These are phyloP conservation scores for Nycticryphes semicollaris DNA, from an alignment of 2,113 vertebrate species.

Conservation along the genomic window DNA sequence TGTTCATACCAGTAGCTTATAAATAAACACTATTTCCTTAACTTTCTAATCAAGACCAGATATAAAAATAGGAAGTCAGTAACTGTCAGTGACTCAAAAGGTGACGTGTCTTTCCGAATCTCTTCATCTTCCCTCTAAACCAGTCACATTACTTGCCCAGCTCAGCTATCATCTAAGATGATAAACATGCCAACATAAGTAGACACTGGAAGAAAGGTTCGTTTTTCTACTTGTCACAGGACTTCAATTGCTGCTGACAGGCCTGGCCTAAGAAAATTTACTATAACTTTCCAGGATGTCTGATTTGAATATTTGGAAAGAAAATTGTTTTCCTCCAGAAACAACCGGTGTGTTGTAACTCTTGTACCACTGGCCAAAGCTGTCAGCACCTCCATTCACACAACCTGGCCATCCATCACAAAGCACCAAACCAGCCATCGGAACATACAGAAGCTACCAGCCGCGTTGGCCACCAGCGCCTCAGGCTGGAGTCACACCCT, in stretches of 20 bases:
- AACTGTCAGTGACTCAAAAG: not conserved
- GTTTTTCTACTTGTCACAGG: not conserved
- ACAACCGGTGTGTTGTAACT: not conserved
- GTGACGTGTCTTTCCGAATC: not conserved
- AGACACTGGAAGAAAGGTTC: not conserved
- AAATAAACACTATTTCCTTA: not conserved
- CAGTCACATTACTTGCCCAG: not conserved
- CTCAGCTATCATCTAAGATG: not conserved
- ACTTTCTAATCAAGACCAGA: not conserved
- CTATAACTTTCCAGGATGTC: not conserved
- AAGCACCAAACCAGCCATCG: not conserved
- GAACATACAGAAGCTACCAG: not conserved
- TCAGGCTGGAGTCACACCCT: not conserved
- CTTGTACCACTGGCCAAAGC: not conserved
- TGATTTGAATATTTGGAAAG: not conserved
- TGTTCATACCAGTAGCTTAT: not conserved
- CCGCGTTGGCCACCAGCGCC: not conserved
- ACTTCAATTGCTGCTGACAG: not conserved
- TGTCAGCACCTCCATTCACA: not conserved
- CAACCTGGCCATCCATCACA: not conserved
- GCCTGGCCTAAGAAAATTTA: not conserved
- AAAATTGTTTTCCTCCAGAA: not conserved
- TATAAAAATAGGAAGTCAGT: not conserved
- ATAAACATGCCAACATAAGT: not conserved
- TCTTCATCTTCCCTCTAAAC: not conserved